Conservation (phyloP, 2,888 invertebrate genomes). For the Notodonta dromedarius region DNA sequence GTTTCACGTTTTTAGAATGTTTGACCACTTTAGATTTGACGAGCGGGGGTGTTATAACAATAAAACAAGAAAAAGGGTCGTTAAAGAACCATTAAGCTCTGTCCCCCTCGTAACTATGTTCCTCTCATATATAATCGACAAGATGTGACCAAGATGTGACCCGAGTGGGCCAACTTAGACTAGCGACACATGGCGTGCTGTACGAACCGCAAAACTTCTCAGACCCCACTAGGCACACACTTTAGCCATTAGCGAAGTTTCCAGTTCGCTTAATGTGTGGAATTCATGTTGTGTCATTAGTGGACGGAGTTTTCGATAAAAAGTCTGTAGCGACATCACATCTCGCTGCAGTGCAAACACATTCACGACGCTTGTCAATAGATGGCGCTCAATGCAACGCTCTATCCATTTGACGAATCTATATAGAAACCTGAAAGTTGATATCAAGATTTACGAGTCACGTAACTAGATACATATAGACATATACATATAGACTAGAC, state of each 20-base stretch:
- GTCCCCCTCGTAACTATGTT: not conserved
- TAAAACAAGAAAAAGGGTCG: not conserved
- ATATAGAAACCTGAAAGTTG: too few relatives aligned
- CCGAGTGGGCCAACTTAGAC: not conserved
- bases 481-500: too few relatives aligned
- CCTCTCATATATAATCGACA: not conserved
- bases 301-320: not conserved
- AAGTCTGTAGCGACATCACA: too few relatives aligned
- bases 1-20: too few relatives aligned
- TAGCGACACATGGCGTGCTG: slow-evolving; percentile 2
- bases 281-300: not conserved
- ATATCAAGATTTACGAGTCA: too few relatives aligned
- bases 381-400: too few relatives aligned
- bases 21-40: too few relatives aligned
- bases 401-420: too few relatives aligned
- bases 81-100: not conserved
- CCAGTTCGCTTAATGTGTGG: not conserved
- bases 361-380: too few relatives aligned
- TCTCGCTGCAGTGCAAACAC: too few relatives aligned
- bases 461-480: too few relatives aligned
- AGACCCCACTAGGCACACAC: slow-evolving; percentile 4
- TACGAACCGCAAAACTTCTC: slow-evolving; percentile 1
- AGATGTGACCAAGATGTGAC: too few relatives aligned
- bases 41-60: not conserved
- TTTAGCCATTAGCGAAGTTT: not conserved